Evolutionary conservation across 2,797 vertebrate species (phyloP).

Genomic region (Crax fasciolata): DNA sequence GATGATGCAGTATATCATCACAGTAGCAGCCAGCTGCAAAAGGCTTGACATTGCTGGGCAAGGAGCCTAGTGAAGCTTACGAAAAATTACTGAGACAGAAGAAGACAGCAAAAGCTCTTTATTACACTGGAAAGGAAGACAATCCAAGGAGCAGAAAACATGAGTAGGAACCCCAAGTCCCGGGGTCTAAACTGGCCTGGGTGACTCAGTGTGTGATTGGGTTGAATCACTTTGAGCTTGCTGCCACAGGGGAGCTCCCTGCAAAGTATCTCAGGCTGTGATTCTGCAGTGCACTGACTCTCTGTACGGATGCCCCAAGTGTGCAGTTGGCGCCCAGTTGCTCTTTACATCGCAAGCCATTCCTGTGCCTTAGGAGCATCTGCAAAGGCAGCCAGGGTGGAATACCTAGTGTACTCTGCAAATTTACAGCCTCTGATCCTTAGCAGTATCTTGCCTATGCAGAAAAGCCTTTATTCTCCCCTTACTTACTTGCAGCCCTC

Average conservation of each 20-base stretch:
- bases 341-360: background rate
- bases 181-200: background rate
- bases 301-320: background rate
- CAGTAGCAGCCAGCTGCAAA: background rate
- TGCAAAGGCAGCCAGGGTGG: background rate
- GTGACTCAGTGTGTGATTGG: background rate
- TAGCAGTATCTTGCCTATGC: background rate
- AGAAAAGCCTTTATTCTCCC: conserved; percentile 13
- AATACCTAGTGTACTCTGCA: background rate
- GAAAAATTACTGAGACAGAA: background rate
- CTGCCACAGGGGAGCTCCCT: background rate
- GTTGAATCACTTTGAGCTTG: background rate
- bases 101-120: background rate
- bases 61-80: background rate
- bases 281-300: background rate
- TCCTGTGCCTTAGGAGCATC: background rate
- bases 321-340: background rate
- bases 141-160: background rate
- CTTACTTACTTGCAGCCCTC: background rate
- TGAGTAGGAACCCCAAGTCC: background rate
- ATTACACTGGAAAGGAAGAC: background rate
- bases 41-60: background rate
- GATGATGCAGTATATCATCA: background rate
- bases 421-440: background rate
- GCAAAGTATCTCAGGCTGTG: background rate